Evolutionary conservation across 30 jellyfish, hydroid and myxozoan genomes (phyloP).

Genomic region (Hydractinia symbiolongicarpus): DNA sequence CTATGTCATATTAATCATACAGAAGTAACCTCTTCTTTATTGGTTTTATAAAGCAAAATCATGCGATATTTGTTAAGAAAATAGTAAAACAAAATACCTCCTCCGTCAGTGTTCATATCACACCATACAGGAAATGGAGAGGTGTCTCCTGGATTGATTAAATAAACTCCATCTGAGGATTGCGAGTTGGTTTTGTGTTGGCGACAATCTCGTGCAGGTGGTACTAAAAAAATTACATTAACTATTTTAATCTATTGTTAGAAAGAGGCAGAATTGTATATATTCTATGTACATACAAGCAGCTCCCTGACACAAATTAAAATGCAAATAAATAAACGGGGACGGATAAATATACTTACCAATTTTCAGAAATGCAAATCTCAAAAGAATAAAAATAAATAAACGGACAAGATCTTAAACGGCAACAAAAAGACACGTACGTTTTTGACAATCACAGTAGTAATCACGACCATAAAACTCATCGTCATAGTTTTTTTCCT

Average conservation of each 20-base stretch:
- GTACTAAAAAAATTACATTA: neutral
- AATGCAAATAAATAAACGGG: no score
- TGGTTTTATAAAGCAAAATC: no score
- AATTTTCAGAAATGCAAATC: no score
- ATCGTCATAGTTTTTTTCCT: neutral
- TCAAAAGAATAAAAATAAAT: no score
- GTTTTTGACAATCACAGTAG: conserved; percentile 6
- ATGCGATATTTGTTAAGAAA: neutral
- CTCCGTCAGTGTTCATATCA: conserved; percentile 15
- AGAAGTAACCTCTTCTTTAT: no score
- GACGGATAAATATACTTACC: no score
- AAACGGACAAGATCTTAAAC: no score
- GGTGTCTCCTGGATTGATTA: neutral
- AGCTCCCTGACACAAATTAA: no score
- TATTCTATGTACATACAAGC: no score
- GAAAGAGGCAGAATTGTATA: no score
- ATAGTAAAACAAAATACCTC: neutral
- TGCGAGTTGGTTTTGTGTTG: neutral
- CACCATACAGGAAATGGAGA: conserved; percentile 3
- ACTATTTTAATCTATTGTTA: no score
- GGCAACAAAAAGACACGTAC: neutral
- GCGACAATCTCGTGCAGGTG: conserved; percentile 2
- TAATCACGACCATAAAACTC: conserved; percentile 8
- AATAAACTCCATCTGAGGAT: neutral
- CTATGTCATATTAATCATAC: no score